Evolutionary conservation across 2,797 vertebrate species (phyloP).

Genomic region (Sebastes iracundus): DNA sequence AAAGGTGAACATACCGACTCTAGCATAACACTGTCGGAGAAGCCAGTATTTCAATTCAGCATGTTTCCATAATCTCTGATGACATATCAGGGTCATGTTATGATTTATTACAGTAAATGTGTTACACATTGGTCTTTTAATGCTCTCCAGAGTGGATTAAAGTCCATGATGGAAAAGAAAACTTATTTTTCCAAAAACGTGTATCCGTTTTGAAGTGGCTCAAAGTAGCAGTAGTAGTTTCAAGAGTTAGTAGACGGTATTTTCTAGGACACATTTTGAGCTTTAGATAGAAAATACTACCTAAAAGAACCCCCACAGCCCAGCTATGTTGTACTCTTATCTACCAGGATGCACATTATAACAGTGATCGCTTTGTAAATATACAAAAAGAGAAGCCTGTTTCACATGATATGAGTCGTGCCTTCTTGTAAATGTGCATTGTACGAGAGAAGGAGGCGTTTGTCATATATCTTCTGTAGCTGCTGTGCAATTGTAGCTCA

Average conservation of each 20-base stretch:
- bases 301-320: not conserved
- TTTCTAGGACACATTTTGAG: not conserved
- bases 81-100: no score
- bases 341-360: not conserved
- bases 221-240: not conserved
- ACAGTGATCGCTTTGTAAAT: no score
- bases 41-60: no score
- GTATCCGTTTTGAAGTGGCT: not conserved
- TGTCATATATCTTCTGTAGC: not conserved
- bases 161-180: not conserved
- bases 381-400: not conserved
- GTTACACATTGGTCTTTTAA: no score
- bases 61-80: no score
- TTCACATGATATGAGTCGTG: not conserved
- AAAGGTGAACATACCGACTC: no score
- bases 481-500: no score
- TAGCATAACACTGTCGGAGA: no score
- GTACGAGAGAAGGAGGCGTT: not conserved
- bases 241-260: not conserved
- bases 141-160: no score
- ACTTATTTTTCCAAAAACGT: not conserved
- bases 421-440: not conserved
- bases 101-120: no score
- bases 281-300: not conserved
- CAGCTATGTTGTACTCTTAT: not conserved